A percentile compares a stretch with the other conserved stretches of the same genome.
These are phyloP conservation scores for Gadopsis marmoratus DNA, from an alignment of 2,797 vertebrate species.

Conservation along the genomic window DNA sequence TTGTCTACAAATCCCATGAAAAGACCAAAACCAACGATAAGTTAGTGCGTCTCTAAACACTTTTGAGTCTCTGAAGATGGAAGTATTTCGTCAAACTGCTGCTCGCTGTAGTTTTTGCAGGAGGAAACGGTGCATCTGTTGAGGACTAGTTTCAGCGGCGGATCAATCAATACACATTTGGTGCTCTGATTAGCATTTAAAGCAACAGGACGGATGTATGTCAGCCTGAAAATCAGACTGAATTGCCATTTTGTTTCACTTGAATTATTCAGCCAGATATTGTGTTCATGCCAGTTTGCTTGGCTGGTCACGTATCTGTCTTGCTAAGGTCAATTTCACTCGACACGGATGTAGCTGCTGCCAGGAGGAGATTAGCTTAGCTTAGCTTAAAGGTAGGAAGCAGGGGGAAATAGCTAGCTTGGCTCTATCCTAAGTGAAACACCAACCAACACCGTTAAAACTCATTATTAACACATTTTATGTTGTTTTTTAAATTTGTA, in stretches of 20 bases:
- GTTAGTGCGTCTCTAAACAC: background rate
- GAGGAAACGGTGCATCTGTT: background rate
- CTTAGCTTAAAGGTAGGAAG: background rate
- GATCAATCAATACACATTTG: background rate
- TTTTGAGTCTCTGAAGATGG: background rate
- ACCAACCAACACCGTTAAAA: background rate
- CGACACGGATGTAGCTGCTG: background rate
- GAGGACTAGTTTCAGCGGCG: background rate
- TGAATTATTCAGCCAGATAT: background rate
- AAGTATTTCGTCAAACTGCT: background rate
- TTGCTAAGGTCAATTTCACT: background rate
- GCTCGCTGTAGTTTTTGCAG: too few species aligned
- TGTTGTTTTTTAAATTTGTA: background rate
- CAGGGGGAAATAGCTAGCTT: background rate
- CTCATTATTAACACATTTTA: background rate
- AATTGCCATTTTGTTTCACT: background rate
- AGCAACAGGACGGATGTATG: background rate
- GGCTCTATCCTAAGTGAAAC: background rate
- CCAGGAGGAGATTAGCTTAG: background rate
- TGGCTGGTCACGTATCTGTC: background rate
- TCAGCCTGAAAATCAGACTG: background rate
- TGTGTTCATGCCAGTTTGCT: background rate
- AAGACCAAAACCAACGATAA: background rate
- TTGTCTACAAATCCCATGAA: background rate
- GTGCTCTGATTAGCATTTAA: background rate